A percentile compares a stretch with the other conserved stretches of the same genome.
phyloP scores from a whole-genome alignment of 1,140 invertebrate species.

The Bathynomus jamesi region DNA sequence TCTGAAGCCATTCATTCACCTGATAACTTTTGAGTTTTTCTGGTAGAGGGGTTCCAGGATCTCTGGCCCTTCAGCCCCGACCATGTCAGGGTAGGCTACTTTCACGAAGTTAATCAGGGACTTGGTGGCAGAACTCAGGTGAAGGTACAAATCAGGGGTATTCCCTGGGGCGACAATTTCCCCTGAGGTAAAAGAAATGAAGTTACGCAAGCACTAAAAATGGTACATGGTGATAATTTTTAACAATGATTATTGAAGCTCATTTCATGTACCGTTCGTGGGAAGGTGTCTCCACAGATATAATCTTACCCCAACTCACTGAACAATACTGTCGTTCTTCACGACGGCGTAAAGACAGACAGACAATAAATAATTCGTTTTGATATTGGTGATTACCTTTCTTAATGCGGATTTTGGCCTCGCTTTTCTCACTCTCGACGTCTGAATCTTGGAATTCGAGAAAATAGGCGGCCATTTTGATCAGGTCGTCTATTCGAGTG shows the following conservation, averaged over 20 bases:
- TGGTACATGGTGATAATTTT: too few species aligned
- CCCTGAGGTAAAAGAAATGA: too few species aligned
- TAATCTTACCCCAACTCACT: too few species aligned
- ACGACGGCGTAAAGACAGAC: too few species aligned
- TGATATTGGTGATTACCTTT: too few species aligned
- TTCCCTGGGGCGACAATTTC: constrained; percentile 21
- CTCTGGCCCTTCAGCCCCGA: constrained; percentile 49
- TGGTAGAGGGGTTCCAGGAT: constrained; percentile 54
- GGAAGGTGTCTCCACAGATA: too few species aligned
- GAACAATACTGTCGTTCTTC: too few species aligned
- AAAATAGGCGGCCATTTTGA: constrained; percentile 12
- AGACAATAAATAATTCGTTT: too few species aligned
- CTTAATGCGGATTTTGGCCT: constrained; percentile 1
- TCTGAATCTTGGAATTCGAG: constrained; percentile 19
- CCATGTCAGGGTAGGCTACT: constrained; percentile 65
- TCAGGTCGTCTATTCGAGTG: constrained; percentile 25
- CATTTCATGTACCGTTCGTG: too few species aligned
- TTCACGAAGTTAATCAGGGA: constrained; percentile 63
- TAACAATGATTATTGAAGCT: too few species aligned
- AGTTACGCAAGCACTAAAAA: too few species aligned
- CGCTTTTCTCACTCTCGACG: background rate
- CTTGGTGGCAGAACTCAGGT: constrained; percentile 47
- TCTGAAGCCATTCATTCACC: too few species aligned
- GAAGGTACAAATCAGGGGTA: constrained; percentile 42
- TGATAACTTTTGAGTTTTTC: constrained; percentile 56